These are phyloP conservation scores for Misgurnus anguillicaudatus DNA, from an alignment of 2,113 vertebrate genomes.

Conservation along the genomic window DNA sequence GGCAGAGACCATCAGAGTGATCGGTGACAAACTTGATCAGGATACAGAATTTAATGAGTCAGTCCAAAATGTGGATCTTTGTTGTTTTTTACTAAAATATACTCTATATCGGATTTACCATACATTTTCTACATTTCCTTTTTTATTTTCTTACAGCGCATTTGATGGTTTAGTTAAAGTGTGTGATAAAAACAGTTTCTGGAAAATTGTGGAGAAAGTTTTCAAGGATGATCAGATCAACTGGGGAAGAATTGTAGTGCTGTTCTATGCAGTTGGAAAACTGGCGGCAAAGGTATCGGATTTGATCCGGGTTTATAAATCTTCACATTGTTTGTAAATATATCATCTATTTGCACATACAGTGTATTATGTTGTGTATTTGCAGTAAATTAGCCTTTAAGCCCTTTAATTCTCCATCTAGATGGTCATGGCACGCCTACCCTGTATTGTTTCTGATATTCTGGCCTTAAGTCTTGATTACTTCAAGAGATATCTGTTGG, in stretches of 20 bases:
- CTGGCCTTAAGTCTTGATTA: slow-evolving; percentile 45
- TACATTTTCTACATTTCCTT: slow-evolving; percentile 11
- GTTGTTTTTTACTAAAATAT: background rate
- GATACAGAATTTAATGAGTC: slow-evolving; percentile 45
- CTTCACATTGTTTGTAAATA: background rate
- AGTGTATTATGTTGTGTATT: background rate
- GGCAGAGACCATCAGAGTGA: slow-evolving; percentile 34
- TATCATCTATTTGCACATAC: background rate
- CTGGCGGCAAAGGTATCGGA: slow-evolving; percentile 50
- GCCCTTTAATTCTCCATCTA: background rate
- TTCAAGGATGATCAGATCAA: slow-evolving; percentile 50
- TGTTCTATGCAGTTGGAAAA: slow-evolving; percentile 52
- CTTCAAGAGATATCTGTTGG: slow-evolving; percentile 45
- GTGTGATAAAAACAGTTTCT: slow-evolving; percentile 34
- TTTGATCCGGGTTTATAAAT: background rate
- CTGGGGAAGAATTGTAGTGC: slow-evolving; percentile 56
- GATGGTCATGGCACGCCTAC: slow-evolving; percentile 43
- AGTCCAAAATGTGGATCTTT: slow-evolving; percentile 1
- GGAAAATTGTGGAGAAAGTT: slow-evolving; percentile 37
- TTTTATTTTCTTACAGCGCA: slow-evolving; percentile 24
- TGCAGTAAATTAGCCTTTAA: background rate
- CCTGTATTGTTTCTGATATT: slow-evolving; percentile 37
- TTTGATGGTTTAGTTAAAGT: slow-evolving; percentile 39
- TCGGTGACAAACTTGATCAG: slow-evolving; percentile 43
- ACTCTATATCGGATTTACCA: background rate